Conservation (phyloP, 2,888 invertebrate genomes). For the Polydesmus complanatus region DNA sequence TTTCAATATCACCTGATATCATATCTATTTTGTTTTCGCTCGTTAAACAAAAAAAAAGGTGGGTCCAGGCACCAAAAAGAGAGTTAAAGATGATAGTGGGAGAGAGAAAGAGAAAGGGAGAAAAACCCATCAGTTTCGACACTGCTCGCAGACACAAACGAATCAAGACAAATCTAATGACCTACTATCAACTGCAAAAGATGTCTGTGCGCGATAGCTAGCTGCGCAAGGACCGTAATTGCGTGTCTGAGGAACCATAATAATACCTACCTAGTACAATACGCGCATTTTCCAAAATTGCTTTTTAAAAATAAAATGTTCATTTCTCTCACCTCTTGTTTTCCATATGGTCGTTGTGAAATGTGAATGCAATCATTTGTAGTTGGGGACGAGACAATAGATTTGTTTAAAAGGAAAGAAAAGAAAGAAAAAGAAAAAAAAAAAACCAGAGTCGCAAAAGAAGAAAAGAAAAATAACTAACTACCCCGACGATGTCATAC, state of each 20-base stretch:
- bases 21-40: neutral
- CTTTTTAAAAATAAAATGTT: neutral
- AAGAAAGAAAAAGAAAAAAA: neutral
- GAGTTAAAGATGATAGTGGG: too few species aligned
- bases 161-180: neutral
- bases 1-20: too few species aligned
- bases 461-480: too few species aligned
- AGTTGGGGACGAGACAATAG: neutral
- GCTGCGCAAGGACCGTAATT: neutral
- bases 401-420: neutral
- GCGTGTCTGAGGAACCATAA: neutral
- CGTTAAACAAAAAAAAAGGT: neutral
- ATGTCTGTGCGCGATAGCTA: neutral
- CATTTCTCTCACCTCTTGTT: neutral
- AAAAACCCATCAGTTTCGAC: too few species aligned
- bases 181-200: neutral
- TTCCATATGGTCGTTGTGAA: neutral
- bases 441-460: too few species aligned
- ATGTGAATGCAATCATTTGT: neutral
- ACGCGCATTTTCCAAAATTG: neutral
- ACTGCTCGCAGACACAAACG: neutral
- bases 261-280: neutral
- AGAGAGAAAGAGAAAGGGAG: neutral
- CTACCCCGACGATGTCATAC: too few species aligned
- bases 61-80: neutral